phyloP scores from a whole-genome alignment of 2,113 vertebrate species.

The Clarias batrachus region DNA sequence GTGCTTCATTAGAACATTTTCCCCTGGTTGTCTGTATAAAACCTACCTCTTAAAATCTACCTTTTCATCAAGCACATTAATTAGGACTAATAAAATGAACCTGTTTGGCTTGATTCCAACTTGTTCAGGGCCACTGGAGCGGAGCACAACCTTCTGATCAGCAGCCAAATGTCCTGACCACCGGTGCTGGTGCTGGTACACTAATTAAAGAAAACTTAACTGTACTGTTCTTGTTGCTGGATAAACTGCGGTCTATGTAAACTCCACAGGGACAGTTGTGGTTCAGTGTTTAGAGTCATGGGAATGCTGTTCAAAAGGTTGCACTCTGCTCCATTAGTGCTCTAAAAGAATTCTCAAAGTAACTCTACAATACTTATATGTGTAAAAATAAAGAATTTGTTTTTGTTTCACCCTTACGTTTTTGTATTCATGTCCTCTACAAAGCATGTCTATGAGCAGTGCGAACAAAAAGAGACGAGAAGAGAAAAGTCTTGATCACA shows the following conservation, averaged over 20 bases:
- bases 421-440: neutral
- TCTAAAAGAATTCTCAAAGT: neutral
- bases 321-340: neutral
- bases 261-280: neutral
- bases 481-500: neutral
- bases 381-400: neutral
- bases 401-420: neutral
- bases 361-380: neutral
- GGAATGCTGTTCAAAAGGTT: neutral
- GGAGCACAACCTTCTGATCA: neutral
- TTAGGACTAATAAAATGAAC: neutral
- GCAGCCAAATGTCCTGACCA: neutral
- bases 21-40: neutral
- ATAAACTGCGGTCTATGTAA: neutral
- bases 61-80: neutral
- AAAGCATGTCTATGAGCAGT: neutral
- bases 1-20: neutral
- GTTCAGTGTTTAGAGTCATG: neutral
- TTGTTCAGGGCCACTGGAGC: neutral
- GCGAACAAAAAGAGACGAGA: neutral
- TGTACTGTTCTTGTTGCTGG: constrained; percentile 7
- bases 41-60: neutral
- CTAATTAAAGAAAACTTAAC: neutral
- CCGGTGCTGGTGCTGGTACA: neutral
- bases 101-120: neutral